phyloP scores from a whole-genome alignment of 2,113 vertebrate species.

The pig (Sus scrofa) region DNA sequence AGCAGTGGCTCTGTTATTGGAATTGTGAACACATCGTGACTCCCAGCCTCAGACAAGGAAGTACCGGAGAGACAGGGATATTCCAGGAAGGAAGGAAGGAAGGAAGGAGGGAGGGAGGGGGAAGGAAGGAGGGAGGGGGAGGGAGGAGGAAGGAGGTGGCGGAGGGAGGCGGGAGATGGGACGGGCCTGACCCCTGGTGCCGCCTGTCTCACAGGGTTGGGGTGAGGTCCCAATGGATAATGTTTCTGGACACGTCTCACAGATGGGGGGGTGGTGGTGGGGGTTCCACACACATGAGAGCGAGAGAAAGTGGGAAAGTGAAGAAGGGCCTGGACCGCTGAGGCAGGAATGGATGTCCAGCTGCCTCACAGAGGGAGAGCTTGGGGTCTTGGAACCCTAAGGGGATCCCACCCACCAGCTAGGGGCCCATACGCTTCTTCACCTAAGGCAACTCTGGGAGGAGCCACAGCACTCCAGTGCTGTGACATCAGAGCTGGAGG shows the following conservation, averaged over 20 bases:
- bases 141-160: background rate
- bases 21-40: slow-evolving; percentile 2
- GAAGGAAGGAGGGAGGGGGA: background rate
- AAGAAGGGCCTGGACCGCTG: background rate
- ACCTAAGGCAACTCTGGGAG: background rate
- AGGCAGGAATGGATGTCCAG: background rate
- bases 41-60: slow-evolving; percentile 67
- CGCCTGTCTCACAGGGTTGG: background rate
- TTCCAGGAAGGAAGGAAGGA: slow-evolving; percentile 63
- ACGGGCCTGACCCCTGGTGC: background rate
- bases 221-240: background rate
- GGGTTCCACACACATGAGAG: background rate
- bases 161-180: background rate
- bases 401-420: background rate
- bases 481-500: background rate
- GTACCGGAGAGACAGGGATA: slow-evolving; percentile 7
- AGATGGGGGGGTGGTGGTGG: background rate
- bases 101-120: background rate
- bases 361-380: background rate
- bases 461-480: background rate
- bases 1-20: slow-evolving; percentile 44
- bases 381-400: background rate
- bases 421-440: background rate
- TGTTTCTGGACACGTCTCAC: background rate
- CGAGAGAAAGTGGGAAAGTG: background rate